Conservation (phyloP, 2,113 vertebrate species). For the Paradisaea rubra region DNA sequence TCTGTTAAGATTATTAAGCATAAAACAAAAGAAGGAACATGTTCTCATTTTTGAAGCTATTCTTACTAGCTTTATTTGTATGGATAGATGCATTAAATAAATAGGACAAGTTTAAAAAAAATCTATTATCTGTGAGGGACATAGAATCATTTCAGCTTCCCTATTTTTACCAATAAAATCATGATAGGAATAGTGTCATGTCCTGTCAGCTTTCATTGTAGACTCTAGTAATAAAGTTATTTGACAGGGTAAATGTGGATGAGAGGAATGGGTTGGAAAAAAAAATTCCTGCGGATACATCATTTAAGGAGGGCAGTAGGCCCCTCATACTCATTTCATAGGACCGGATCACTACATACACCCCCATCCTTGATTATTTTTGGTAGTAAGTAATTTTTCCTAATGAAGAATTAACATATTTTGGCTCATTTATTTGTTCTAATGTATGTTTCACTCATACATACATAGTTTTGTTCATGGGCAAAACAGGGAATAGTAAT, state of each 20-base stretch:
- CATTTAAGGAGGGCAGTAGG: neutral
- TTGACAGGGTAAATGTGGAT: neutral
- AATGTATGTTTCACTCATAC: neutral
- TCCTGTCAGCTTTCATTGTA: neutral
- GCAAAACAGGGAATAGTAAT: neutral
- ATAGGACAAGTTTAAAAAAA: neutral
- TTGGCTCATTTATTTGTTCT: constrained; percentile 15
- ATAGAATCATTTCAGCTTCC: neutral
- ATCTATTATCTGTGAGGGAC: neutral
- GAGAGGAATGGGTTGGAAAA: neutral
- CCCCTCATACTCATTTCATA: neutral
- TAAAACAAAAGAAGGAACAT: neutral
- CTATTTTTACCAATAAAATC: neutral
- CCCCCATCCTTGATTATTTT: neutral
- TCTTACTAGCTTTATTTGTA: neutral
- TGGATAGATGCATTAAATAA: neutral
- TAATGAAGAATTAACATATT: constrained; percentile 36
- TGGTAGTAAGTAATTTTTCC: neutral
- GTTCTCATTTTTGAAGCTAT: neutral
- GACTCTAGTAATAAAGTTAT: neutral
- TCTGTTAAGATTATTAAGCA: neutral
- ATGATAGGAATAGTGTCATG: neutral
- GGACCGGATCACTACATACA: neutral
- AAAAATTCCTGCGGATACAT: neutral
- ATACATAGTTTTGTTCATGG: neutral